A percentile compares a stretch with the other conserved stretches of the same genome.
Evolutionary conservation across 2,797 vertebrate genomes (phyloP).

Genomic region (Podarcis siculus): DNA sequence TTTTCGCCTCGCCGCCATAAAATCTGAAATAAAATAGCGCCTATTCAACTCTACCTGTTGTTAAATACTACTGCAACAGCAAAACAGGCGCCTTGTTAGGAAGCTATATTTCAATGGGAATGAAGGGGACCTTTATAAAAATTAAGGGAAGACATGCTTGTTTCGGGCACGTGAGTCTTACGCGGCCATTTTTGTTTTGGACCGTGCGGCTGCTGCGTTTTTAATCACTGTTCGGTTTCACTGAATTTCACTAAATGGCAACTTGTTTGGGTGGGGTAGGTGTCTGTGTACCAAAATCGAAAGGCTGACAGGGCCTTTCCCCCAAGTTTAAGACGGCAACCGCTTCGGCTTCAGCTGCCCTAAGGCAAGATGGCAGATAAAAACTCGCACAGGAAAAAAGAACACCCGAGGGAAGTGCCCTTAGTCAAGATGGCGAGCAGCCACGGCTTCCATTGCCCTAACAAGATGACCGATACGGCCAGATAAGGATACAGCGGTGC

Average conservation of each 20-base stretch:
- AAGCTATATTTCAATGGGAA: neutral
- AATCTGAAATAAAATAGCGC: too few relatives aligned
- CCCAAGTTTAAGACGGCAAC: neutral
- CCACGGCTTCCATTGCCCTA: too few relatives aligned
- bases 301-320: too few relatives aligned
- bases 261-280: neutral
- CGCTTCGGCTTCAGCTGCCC: too few relatives aligned
- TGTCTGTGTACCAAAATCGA: neutral
- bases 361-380: neutral
- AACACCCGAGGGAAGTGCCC: too few relatives aligned
- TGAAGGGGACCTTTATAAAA: too few relatives aligned
- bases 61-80: too few relatives aligned
- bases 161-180: neutral
- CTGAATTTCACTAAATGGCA: neutral
- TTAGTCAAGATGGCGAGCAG: too few relatives aligned
- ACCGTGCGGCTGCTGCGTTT: neutral
- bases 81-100: accelerated
- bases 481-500: accelerated
- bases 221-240: too few relatives aligned
- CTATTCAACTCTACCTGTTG: too few relatives aligned
- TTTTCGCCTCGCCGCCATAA: too few relatives aligned
- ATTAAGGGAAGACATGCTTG: slow-evolving; percentile 32
- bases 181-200: neutral
- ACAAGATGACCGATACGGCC: too few relatives aligned
- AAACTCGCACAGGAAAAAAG: neutral